Evolutionary conservation across 2,113 vertebrate species (phyloP).

Genomic region (Poecilia latipinna): DNA sequence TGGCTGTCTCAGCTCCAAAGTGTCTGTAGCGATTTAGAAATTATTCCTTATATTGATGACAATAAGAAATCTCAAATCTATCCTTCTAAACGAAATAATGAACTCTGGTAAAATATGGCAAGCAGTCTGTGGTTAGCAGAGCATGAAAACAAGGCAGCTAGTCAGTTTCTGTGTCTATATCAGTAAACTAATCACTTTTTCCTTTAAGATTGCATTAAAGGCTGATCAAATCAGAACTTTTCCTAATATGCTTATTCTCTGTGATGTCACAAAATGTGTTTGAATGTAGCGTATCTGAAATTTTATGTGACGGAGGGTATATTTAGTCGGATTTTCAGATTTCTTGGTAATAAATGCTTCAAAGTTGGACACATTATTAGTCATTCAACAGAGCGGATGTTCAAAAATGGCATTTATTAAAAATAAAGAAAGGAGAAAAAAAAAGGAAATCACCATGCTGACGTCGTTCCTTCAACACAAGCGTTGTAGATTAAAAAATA

Average conservation of each 20-base stretch:
- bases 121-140: neutral
- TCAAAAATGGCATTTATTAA: slow-evolving; percentile 82
- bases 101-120: neutral
- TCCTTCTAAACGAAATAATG: neutral
- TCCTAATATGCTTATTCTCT: neutral
- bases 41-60: too few species aligned
- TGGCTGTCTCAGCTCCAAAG: neutral
- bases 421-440: slow-evolving; percentile 54
- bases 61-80: neutral
- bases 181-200: neutral
- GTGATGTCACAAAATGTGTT: neutral
- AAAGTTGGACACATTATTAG: slow-evolving; percentile 14
- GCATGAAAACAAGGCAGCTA: neutral
- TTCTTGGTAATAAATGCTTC: neutral
- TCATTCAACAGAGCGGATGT: slow-evolving; percentile 67
- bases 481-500: slow-evolving; percentile 51
- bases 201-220: neutral
- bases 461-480: slow-evolving; percentile 63
- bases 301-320: too few species aligned
- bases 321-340: too few species aligned
- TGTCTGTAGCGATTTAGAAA: neutral
- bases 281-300: too few species aligned
- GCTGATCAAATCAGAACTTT: neutral
- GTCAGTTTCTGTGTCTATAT: neutral
- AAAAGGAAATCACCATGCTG: slow-evolving; percentile 68